phyloP scores from a whole-genome alignment of 2,113 vertebrate genomes.

The Odocoileus hemionus region DNA sequence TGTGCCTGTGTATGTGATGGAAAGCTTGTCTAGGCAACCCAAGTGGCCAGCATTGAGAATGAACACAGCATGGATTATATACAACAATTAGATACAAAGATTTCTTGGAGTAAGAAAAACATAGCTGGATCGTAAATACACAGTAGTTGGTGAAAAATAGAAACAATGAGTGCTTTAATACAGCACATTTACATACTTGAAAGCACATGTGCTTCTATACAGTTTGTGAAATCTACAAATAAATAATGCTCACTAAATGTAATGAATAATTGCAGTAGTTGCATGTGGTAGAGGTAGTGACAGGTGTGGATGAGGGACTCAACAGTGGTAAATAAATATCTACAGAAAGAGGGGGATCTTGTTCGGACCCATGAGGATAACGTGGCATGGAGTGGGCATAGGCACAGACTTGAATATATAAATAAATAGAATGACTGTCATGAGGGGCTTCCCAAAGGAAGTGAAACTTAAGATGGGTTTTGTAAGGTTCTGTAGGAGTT shows the following conservation, averaged over 20 bases:
- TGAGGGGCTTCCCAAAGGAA: no score
- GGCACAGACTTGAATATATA: neutral
- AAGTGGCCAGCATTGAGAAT: neutral
- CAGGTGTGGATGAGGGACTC: neutral
- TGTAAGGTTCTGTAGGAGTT: neutral
- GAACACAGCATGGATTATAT: rapidly evolving
- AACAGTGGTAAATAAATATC: neutral
- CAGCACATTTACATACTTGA: neutral
- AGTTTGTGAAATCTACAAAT: neutral
- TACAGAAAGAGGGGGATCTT: neutral
- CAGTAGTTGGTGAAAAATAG: neutral
- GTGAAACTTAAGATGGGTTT: neutral
- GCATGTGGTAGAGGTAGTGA: neutral
- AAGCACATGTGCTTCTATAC: neutral
- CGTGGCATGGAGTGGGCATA: neutral
- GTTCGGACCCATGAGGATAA: neutral
- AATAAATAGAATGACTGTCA: no score
- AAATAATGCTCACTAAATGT: neutral
- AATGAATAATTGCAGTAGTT: neutral
- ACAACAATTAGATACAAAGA: neutral
- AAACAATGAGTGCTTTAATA: neutral
- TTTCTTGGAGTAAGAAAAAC: neutral
- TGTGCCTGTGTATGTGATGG: neutral
- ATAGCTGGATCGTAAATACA: neutral
- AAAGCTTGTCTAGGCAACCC: neutral